Conservation (phyloP, 2,888 invertebrate species). For the Tenodera sinensis region DNA sequence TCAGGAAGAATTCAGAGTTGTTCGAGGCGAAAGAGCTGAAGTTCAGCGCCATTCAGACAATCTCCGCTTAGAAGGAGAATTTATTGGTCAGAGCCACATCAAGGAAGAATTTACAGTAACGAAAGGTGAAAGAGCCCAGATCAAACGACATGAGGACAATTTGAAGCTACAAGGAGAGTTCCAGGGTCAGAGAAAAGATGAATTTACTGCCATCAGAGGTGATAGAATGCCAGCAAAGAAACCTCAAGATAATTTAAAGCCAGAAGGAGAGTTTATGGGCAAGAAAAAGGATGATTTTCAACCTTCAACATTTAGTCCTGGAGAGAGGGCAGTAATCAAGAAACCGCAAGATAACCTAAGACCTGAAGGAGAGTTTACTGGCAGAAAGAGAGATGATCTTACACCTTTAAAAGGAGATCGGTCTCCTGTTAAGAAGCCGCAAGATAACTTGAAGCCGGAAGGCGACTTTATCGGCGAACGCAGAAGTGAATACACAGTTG, state of each 20-base stretch:
- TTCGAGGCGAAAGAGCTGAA: conserved; percentile 46
- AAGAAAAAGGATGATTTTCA: conserved; percentile 41
- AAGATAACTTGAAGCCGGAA: conserved; percentile 46
- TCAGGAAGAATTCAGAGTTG: conserved; percentile 33
- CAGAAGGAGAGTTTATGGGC: conserved; percentile 56
- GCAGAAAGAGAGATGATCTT: conserved; percentile 27
- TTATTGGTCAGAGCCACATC: conserved; percentile 48
- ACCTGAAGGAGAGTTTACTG: conserved; percentile 39
- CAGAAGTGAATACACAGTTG: conserved; percentile 30
- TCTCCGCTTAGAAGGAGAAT: conserved; percentile 52
- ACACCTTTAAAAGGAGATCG: conserved; percentile 42
- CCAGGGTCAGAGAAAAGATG: conserved; percentile 39
- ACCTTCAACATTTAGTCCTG: conserved; percentile 44
- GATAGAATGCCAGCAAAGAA: conserved; percentile 41
- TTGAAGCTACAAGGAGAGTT: conserved; percentile 35
- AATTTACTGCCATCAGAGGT: conserved; percentile 36
- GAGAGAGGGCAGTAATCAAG: conserved; percentile 59
- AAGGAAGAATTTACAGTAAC: conserved; percentile 45
- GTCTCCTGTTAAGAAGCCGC: conserved; percentile 35
- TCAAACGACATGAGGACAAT: conserved; percentile 45
- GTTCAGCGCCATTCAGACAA: conserved; percentile 56
- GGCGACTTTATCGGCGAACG: conserved; percentile 48
- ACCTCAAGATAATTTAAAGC: conserved; percentile 49
- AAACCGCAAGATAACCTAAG: conserved; percentile 59
- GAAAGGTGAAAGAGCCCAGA: conserved; percentile 46